Percentiles rank a stretch among this genome's conserved stretches.
Evolutionary conservation across 2,888 invertebrate species (phyloP).

Genomic region (Folsomia candida): DNA sequence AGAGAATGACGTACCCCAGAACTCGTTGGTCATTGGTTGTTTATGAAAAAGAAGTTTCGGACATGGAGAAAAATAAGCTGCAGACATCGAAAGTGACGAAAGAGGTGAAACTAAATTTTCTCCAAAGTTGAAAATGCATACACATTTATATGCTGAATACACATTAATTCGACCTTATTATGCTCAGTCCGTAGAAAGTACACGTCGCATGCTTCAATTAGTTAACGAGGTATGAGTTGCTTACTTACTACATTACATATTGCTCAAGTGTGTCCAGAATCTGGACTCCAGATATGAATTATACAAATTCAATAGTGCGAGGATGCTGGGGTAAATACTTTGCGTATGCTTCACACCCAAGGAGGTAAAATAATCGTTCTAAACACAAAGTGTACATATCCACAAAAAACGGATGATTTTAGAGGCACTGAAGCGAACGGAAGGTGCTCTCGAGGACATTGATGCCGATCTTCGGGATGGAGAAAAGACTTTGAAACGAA

Average conservation of each 20-base stretch:
- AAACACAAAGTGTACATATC: neutral
- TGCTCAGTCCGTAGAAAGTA: constrained; percentile 8
- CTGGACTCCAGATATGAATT: neutral
- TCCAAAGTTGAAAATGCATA: too few relatives aligned
- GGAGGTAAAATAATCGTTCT: neutral
- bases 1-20: neutral
- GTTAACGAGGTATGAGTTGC: constrained; percentile 4
- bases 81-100: neutral
- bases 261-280: neutral
- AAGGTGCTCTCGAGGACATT: neutral
- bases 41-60: neutral
- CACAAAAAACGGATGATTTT: neutral
- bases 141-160: too few relatives aligned
- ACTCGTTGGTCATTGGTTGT: neutral
- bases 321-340: constrained; percentile 8
- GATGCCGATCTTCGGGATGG: neutral
- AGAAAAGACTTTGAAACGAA: constrained; percentile 2
- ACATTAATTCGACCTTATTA: too few relatives aligned
- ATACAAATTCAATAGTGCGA: neutral
- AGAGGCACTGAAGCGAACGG: constrained; percentile 6
- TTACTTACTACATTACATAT: neutral
- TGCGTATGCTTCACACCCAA: constrained; percentile 8
- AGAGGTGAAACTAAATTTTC: constrained; percentile 6
- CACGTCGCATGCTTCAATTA: constrained; percentile 7
- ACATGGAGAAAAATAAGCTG: neutral